phyloP scores from a whole-genome alignment of 2,888 invertebrate species.

The Ptychoptera albimana region DNA sequence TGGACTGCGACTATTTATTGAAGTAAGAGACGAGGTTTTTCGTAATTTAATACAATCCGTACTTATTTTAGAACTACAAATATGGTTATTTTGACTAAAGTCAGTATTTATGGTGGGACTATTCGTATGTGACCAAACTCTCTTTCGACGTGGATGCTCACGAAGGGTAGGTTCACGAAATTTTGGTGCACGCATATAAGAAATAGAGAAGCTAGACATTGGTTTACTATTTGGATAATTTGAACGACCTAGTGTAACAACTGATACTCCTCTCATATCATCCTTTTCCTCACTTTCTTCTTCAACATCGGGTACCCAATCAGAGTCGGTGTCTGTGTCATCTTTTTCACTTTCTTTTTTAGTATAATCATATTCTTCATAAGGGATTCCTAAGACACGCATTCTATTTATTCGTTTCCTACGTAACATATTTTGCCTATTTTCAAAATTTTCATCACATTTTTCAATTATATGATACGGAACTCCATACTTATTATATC shows the following conservation, averaged over 20 bases:
- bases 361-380: background rate
- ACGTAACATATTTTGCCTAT: conserved; percentile 8
- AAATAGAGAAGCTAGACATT: background rate
- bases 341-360: background rate
- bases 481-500: conserved; percentile 2
- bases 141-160: conserved; percentile 18
- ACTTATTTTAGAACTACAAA: too few relatives aligned
- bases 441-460: conserved; percentile 1
- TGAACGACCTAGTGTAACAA: background rate
- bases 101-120: too few relatives aligned
- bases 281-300: background rate
- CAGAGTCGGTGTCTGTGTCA: conserved; percentile 10
- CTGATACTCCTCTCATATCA: background rate
- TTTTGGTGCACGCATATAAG: conserved; percentile 22
- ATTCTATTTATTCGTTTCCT: conserved; percentile 10
- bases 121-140: conserved; percentile 15
- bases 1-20: background rate
- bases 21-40: too few relatives aligned
- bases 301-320: conserved; percentile 22
- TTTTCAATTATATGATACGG: conserved; percentile 2
- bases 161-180: conserved; percentile 22
- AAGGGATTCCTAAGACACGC: conserved; percentile 11
- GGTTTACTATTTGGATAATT: background rate
- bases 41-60: too few relatives aligned
- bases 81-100: too few relatives aligned